Conservation (phyloP, 2,797 vertebrate genomes). For the Mus caroli region DNA sequence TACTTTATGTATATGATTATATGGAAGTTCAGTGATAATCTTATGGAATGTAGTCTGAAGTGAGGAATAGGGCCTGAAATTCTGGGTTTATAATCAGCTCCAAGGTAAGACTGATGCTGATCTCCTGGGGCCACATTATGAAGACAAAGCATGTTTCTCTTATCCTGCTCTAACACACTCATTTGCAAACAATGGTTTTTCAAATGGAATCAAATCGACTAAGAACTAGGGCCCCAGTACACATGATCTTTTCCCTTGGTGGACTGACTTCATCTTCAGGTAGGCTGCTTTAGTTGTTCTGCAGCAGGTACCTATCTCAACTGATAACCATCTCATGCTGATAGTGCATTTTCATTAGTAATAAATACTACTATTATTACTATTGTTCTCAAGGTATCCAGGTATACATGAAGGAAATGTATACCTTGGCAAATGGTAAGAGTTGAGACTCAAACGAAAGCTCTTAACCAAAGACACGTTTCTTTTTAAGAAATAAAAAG, state of each 20-base stretch:
- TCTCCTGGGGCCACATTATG: neutral
- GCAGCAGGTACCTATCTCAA: neutral
- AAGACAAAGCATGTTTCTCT: neutral
- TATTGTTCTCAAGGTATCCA: neutral
- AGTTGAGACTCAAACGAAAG: neutral
- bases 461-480: neutral
- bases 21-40: neutral
- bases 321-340: neutral
- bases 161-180: neutral
- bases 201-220: neutral
- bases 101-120: neutral
- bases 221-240: neutral
- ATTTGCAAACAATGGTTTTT: neutral
- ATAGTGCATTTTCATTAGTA: neutral
- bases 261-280: neutral
- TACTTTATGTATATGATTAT: neutral
- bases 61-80: neutral
- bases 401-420: neutral
- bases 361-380: neutral
- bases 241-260: neutral
- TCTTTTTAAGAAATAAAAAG: constrained; percentile 1
- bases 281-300: neutral
- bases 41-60: neutral
- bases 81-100: neutral
- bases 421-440: neutral